Evolutionary conservation across 2,113 vertebrate species (phyloP), one percentile per base, ranked within the genome.

Genomic region (Apodemus speciosus): DNA sequence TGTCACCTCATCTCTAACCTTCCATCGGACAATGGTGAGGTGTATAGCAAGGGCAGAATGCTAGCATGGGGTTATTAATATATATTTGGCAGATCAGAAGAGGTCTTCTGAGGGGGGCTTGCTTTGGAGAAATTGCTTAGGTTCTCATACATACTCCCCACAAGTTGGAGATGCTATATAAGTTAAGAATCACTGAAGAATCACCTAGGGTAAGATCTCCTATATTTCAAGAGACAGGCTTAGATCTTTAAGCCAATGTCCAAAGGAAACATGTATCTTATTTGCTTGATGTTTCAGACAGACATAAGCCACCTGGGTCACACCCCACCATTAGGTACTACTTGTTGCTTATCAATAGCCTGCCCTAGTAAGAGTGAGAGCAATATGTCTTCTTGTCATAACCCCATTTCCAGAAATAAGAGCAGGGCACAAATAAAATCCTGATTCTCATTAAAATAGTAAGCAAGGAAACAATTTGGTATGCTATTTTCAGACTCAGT

Each of bases 381-480:
- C 35, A 53, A 46, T 80, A 64, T 20, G 58, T 75, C 38, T 96
- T 93, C 18, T 88, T 49, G 60, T 75, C 43, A 91, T 88, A 79
- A 87, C n/a, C 21, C 86, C 38, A 96, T 20, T 89, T 51, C n/a
- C 64, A 90, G 18, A 18, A 64, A 53, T 73, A 73, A 94, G 79
- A 93, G 7, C 51, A 87, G 90, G 32, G 20, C 25, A 91, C 80
- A 93, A 21, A 90, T 9, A 77, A 90, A 93, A 81, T 73, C 51
- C 10, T 68, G 32, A 85, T 89, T 89, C 56, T 93, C 58, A 75
- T 91, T 95, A 96, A 94, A 88, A 92, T 90, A 62, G 27, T 35
- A 92, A 93, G 15, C 35, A 81, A 25, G 30, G 46, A 88, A 91
- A 94, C 46, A 93, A 91, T 56, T 85, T 10, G 20, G 71, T 9